phyloP scores from a whole-genome alignment of 2,113 vertebrate genomes.

The Capreolus pygargus region DNA sequence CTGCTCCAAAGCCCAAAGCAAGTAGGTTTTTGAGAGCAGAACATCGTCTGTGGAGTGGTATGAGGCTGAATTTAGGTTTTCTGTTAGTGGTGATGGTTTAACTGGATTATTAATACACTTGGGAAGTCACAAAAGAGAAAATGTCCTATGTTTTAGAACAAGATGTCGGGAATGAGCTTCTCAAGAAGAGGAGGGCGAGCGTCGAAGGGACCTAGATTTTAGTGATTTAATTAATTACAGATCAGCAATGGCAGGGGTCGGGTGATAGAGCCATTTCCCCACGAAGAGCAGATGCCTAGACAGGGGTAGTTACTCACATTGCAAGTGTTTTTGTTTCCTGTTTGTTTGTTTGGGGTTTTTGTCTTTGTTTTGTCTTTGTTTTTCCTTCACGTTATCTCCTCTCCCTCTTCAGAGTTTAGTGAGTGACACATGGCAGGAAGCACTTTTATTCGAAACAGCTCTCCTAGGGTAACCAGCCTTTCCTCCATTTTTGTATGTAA shows the following conservation, averaged over 20 bases:
- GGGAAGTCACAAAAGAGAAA: background rate
- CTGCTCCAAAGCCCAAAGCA: background rate
- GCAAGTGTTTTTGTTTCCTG: background rate
- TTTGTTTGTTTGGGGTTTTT: background rate
- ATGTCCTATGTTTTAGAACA: background rate
- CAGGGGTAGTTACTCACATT: background rate
- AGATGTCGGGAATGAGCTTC: background rate
- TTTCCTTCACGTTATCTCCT: background rate
- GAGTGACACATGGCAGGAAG: constrained; percentile 44
- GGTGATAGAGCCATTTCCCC: accelerated
- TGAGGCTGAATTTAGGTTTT: background rate
- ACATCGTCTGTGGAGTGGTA: accelerated
- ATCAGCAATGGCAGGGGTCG: too few species aligned
- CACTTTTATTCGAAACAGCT: constrained; percentile 45
- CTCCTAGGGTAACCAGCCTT: background rate
- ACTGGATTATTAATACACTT: background rate
- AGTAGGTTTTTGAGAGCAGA: background rate
- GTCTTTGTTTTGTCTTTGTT: background rate
- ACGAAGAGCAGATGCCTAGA: background rate
- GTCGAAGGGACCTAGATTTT: background rate
- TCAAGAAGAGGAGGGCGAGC: background rate
- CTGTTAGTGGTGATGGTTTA: background rate
- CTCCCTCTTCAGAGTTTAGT: background rate
- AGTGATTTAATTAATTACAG: background rate
- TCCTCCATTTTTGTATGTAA: background rate